Percentiles rank a stretch among this genome's conserved stretches.
These are phyloP conservation scores for Heliconius eleuchia DNA, from an alignment of 1,140 invertebrate genomes.

Conservation along the genomic window DNA sequence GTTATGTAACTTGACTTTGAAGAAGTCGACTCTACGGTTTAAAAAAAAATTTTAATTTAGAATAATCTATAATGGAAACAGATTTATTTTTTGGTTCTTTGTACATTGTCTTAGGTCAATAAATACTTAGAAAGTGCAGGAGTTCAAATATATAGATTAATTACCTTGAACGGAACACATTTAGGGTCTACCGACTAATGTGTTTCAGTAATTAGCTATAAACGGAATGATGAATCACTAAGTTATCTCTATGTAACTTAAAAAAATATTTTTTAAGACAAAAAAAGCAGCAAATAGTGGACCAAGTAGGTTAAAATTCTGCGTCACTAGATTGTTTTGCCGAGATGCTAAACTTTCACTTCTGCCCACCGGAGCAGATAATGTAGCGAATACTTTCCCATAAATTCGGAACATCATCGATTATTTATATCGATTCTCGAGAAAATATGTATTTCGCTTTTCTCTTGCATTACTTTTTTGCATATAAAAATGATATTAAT, in stretches of 20 bases:
- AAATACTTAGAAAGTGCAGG: no score
- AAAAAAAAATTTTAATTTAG: background rate
- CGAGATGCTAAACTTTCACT: conserved; percentile 32
- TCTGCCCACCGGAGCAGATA: conserved; percentile 36
- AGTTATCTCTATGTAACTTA: no score
- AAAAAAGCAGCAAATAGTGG: background rate
- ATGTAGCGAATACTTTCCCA: conserved; percentile 35
- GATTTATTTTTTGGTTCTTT: background rate
- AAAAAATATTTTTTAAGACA: background rate
- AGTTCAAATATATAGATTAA: no score
- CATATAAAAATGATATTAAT: background rate
- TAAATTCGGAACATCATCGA: conserved; percentile 32
- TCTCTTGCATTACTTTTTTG: background rate
- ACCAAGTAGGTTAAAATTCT: conserved; percentile 11
- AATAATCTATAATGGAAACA: background rate
- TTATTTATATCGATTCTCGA: conserved; percentile 9
- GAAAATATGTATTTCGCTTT: conserved; percentile 2
- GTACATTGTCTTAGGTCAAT: no score
- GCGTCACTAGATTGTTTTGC: conserved; percentile 10
- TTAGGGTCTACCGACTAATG: background rate
- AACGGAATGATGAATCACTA: background rate
- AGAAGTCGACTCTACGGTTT: background rate
- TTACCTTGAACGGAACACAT: background rate
- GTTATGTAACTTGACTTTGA: background rate
- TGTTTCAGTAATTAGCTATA: background rate